Evolutionary conservation across 2,888 invertebrate genomes (phyloP), one percentile per base, ranked within the genome.

Genomic region (Prosopocoilus inquinatus): DNA sequence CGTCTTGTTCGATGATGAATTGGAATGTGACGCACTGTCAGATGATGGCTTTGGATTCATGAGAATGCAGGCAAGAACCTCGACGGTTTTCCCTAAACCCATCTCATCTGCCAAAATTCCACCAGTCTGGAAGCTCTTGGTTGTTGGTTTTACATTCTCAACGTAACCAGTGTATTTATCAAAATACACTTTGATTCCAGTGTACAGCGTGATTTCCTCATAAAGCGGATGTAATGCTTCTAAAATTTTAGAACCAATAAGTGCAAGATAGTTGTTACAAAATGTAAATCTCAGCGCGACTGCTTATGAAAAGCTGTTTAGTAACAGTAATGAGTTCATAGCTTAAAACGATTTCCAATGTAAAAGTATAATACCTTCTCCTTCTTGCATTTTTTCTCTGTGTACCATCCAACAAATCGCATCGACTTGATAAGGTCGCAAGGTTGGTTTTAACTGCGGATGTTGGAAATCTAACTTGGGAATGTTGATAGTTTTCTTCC

Each of bases 61-160:
- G 48, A 90, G 71, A 62, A 90, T 81, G 53, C 85, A 80, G 2
- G 87, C 83, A 34, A 91, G 69, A 9, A 90, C 82, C 75, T 91
- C 90, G 0, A 91, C 86, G 0, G 90, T 91, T 78, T 91, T 91
- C 0, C 91, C 91, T 16, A 91, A 76, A 0, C 91, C 90, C 90
- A 90, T 90, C 76, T 90, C 90, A 73, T 91, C 90, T 1, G 89
- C 89, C 45, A 91, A 75, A 59, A 91, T 88, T 1, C 90, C 90
- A 9, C 89, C 89, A 1, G 79, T 81, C 5, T 81, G 77, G 12
- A 78, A 55, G 12, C 72, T 75, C 8, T 65, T 61, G 2, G 71
- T 62, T 2, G 71, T 38, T 1, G 81, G 82, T 50, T 72, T 72
- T 34, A 70, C 67, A 36, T 62, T 59, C 8, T 76, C 70, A 33